phyloP scores from a whole-genome alignment of 1,140 invertebrate species.

The Bicyclus anynana region DNA sequence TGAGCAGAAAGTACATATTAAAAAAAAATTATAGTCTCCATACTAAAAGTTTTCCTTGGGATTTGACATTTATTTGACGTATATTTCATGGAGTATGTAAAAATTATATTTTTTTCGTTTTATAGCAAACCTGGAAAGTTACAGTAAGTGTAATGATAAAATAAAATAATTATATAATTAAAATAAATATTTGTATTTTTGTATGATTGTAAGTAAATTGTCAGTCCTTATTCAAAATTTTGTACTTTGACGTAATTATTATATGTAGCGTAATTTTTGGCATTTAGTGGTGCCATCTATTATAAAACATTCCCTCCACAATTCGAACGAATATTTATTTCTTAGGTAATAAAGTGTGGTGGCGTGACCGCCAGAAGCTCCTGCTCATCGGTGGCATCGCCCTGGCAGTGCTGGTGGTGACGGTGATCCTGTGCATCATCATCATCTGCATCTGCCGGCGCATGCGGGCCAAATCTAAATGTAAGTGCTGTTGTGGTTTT shows the following conservation, averaged over 20 bases:
- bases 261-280: no score
- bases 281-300: no score
- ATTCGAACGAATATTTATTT: constrained; percentile 1
- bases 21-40: no score
- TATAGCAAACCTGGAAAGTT: constrained; percentile 76
- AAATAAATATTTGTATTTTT: not conserved
- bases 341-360: constrained; percentile 85
- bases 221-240: no score
- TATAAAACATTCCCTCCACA: no score
- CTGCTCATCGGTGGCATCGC: constrained; percentile 86
- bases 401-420: constrained; percentile 85
- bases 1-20: no score
- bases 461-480: constrained; percentile 89
- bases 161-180: not conserved
- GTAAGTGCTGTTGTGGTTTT: constrained; percentile 88
- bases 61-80: no score
- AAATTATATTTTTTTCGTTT: no score
- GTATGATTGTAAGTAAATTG: not conserved
- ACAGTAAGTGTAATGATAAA: constrained; percentile 53
- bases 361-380: constrained; percentile 86
- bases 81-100: no score
- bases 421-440: constrained; percentile 89
- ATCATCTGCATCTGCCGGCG: constrained; percentile 89
- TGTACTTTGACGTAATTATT: no score
- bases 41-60: no score